Base-by-base conservation (phyloP, 2,113 vertebrate genomes). In the Varanus salvator region DNA sequence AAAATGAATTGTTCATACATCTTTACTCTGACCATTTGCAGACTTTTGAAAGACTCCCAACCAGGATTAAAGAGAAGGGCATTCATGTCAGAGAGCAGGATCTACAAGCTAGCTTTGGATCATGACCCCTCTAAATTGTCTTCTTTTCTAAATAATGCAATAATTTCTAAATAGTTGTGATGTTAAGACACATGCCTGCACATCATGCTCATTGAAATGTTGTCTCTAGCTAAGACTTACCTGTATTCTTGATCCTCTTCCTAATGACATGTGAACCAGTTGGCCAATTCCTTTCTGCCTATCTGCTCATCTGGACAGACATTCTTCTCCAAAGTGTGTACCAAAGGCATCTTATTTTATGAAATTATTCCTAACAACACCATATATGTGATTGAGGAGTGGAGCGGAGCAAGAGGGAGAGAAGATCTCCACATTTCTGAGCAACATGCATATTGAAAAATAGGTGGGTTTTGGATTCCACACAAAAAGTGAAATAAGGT, bases 401-500 rank as follows among this genome's bases (percentile, higher is more conserved):
- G 76, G 17, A 1, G 23, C 15, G 34, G 38, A 77, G 50, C 9
- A 4, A n/a, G 12, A 8, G 34, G 48, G 23, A 60, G 68, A 38
- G 15, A 54, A n/a, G 29, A 19, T 72, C 12, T 57, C 50, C 31
- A 78, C 52, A 21, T 85, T 85, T 80, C n/a, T 48, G 71, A 92
- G 69, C 84, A 89, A 86, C 69, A 8, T 57, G 91, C 48, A 92
- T 92, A 90, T 85, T 6, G 34, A 50, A 87, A 44, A 87, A 93
- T 91, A 88, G 12, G 54, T 90, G 87, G 85, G 84, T 23, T 29
- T 69, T 1, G 1, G 34, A 80, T 92, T 90, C 77, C 34, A 90
- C 89, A 87, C 91, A 94, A 95, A 92, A 92, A 90, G 87, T 88
- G 84, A 95, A 93, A 90, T 0, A 23, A 93, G 94, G 90, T 95